Evolutionary conservation across 2,888 invertebrate genomes (phyloP).

Genomic region (Caenorhabditis sp.): DNA sequence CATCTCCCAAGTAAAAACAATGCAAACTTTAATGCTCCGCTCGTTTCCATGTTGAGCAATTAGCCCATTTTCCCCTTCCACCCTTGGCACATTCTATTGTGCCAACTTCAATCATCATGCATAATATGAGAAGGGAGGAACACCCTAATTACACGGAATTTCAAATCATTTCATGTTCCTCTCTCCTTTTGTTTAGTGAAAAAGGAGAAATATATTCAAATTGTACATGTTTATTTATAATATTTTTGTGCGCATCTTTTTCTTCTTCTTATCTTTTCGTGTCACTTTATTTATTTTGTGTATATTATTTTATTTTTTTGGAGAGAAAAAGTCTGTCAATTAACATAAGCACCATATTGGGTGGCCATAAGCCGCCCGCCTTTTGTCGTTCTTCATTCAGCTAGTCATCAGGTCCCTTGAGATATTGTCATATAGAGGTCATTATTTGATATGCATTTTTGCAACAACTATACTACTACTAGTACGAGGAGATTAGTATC

Average conservation of each 20-base stretch:
- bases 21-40: background rate
- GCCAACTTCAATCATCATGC: background rate
- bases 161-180: background rate
- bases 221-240: background rate
- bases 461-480: constrained; percentile 1
- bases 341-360: background rate
- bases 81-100: background rate
- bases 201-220: background rate
- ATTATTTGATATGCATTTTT: background rate
- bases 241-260: background rate
- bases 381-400: background rate
- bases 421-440: background rate
- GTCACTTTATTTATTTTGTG: background rate
- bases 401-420: background rate
- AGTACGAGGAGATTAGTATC: background rate
- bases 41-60: background rate
- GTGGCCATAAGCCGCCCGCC: background rate
- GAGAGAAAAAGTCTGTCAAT: background rate
- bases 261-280: background rate
- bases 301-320: background rate
- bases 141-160: background rate
- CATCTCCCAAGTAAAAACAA: background rate
- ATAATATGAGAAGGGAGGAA: background rate
- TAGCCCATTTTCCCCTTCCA: background rate
- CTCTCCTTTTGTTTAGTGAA: background rate